Evolutionary conservation across 2,797 vertebrate genomes (phyloP).

Genomic region (Cyprinella venusta): DNA sequence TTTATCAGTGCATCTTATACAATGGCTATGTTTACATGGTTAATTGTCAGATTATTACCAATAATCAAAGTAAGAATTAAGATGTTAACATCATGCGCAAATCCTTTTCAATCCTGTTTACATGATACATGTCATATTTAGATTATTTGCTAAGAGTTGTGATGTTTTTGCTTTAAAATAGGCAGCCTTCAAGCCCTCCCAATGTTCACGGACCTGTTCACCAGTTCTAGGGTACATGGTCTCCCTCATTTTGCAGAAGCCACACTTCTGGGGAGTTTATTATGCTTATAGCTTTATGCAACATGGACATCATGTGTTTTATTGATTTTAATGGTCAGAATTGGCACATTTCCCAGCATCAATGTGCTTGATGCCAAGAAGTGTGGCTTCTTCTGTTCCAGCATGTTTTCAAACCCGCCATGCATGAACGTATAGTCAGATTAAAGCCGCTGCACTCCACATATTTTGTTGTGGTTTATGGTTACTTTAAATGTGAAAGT

Average conservation of each 20-base stretch:
- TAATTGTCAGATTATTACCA: not conserved
- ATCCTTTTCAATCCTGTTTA: not conserved
- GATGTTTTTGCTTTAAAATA: conserved; percentile 36
- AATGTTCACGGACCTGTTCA: not conserved
- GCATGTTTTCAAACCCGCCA: conserved; percentile 16
- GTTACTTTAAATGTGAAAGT: not conserved
- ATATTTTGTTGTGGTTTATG: not conserved
- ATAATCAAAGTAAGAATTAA: not conserved
- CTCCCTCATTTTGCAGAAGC: conserved; percentile 15
- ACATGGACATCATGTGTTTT: conserved; percentile 13
- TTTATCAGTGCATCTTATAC: not conserved
- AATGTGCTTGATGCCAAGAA: not conserved
- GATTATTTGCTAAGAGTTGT: conserved; percentile 7
- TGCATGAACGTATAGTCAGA: conserved; percentile 6
- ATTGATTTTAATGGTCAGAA: not conserved
- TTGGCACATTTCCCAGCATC: conserved; percentile 5
- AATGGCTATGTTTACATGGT: conserved; percentile 28
- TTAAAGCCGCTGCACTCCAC: not conserved
- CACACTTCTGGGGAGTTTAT: conserved; percentile 5
- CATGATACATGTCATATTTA: not conserved
- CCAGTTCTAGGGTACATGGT: conserved; percentile 17
- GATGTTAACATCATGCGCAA: not conserved
- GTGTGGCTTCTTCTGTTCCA: conserved; percentile 18
- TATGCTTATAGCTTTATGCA: not conserved
- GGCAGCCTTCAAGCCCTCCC: conserved; percentile 11